Percentiles rank a stretch among this genome's conserved stretches.
Conservation (phyloP, 2,888 invertebrate species). For the Perizoma affinitatum region DNA sequence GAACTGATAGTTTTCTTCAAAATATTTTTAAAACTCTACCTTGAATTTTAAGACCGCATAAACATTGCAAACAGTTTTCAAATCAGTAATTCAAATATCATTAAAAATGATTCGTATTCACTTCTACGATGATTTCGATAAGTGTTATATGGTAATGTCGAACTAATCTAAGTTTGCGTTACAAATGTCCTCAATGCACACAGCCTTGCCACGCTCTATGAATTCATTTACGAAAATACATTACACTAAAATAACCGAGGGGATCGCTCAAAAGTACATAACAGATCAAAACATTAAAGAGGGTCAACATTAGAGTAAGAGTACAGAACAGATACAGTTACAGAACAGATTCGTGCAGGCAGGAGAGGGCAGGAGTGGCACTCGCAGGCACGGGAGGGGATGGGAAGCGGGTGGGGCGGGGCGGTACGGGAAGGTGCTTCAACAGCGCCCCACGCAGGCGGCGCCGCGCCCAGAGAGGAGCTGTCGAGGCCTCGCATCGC, state of each 20-base stretch:
- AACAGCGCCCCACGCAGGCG: slow-evolving; percentile 57
- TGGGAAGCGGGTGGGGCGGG: slow-evolving; percentile 38
- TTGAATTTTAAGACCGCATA: slow-evolving; percentile 64
- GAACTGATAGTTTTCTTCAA: slow-evolving; percentile 77
- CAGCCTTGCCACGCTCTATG: slow-evolving; percentile 89
- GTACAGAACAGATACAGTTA: slow-evolving; percentile 64
- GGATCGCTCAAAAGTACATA: slow-evolving; percentile 78
- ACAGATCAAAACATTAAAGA: slow-evolving; percentile 80
- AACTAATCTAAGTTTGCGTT: slow-evolving; percentile 82
- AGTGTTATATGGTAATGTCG: slow-evolving; percentile 70
- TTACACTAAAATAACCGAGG: slow-evolving; percentile 82
- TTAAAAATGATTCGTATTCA: slow-evolving; percentile 78
- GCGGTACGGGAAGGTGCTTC: slow-evolving; percentile 45
- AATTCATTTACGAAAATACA: slow-evolving; percentile 77
- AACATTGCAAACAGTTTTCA: slow-evolving; percentile 69
- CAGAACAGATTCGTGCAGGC: slow-evolving; percentile 71
- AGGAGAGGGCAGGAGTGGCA: slow-evolving; percentile 61
- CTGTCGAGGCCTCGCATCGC: slow-evolving; percentile 67
- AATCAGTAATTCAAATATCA: slow-evolving; percentile 64
- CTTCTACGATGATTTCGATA: slow-evolving; percentile 77
- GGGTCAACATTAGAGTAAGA: slow-evolving; percentile 79
- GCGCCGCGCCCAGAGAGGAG: slow-evolving; percentile 60
- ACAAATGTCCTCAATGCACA: slow-evolving; percentile 86
- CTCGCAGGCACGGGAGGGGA: slow-evolving; percentile 45
- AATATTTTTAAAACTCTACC: slow-evolving; percentile 68